A percentile compares a stretch with the other conserved stretches of the same genome.
These are phyloP conservation scores for Merodon equestris DNA, from an alignment of 2,888 invertebrate genomes.

Conservation along the genomic window DNA sequence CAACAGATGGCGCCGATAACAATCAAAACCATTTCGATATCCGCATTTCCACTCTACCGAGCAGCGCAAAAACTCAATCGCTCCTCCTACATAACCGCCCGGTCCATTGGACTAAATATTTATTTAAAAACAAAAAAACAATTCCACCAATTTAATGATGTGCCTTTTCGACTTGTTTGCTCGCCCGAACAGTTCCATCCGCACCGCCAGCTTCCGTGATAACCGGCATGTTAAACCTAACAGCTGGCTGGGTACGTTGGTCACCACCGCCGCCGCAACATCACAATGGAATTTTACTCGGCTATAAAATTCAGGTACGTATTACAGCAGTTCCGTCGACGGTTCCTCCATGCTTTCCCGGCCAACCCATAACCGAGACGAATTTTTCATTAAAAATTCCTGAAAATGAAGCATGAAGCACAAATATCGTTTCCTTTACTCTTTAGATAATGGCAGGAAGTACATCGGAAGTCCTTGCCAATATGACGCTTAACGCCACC, in stretches of 20 bases:
- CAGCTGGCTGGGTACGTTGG: constrained; percentile 90
- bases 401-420: constrained; percentile 15
- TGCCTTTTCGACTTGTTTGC: constrained; percentile 13
- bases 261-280: constrained; percentile 88
- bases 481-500: constrained; percentile 92
- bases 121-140: constrained; percentile 14
- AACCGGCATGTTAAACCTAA: constrained; percentile 88
- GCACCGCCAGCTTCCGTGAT: constrained; percentile 89
- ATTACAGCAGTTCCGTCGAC: too few relatives aligned
- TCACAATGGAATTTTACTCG: constrained; percentile 84
- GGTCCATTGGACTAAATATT: neutral
- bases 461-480: constrained; percentile 84
- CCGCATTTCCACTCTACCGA: neutral
- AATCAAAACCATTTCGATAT: constrained; percentile 19
- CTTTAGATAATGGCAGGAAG: constrained; percentile 78
- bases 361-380: too few relatives aligned
- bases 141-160: constrained; percentile 60
- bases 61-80: too few relatives aligned
- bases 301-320: constrained; percentile 82
- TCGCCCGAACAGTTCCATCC: constrained; percentile 82
- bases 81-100: neutral
- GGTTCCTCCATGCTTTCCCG: too few relatives aligned
- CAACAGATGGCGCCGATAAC: constrained; percentile 24
- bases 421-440: constrained; percentile 7
- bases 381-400: constrained; percentile 57